Evolutionary conservation across 2,888 invertebrate genomes (phyloP).

Genomic region (Ophion slaviceki): DNA sequence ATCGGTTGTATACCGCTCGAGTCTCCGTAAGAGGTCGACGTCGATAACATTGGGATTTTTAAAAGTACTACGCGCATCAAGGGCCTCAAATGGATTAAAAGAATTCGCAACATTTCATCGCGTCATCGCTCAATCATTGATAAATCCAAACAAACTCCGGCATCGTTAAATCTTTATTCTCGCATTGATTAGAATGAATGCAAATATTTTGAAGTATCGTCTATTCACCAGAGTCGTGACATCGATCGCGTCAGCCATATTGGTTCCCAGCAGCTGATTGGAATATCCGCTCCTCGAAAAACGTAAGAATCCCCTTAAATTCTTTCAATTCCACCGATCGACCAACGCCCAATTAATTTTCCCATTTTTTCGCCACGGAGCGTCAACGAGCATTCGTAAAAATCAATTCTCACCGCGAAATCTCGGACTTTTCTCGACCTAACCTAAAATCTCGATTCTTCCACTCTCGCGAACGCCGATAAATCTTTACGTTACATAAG

Average conservation of each 20-base stretch:
- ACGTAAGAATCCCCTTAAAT: conserved; percentile 42
- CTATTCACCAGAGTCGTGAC: conserved; percentile 41
- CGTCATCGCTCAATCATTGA: neutral
- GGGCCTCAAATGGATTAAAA: neutral
- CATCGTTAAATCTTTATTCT: neutral
- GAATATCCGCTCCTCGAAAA: conserved; percentile 52
- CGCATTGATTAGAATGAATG: too few species aligned
- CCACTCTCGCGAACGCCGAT: neutral
- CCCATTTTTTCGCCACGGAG: neutral
- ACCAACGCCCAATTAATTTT: conserved; percentile 3
- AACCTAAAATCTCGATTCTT: conserved; percentile 22
- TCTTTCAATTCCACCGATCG: conserved; percentile 2
- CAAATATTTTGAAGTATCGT: neutral
- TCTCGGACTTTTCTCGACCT: neutral
- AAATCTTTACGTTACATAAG: conserved; percentile 54
- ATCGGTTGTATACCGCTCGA: too few species aligned
- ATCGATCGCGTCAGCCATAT: conserved; percentile 64
- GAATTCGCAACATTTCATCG: neutral
- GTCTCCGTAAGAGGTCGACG: neutral
- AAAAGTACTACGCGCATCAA: conserved; percentile 33
- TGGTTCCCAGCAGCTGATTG: conserved; percentile 64
- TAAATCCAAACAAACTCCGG: neutral
- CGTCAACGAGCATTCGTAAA: neutral
- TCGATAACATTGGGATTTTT: conserved; percentile 41
- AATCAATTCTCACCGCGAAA: neutral